Conservation (phyloP, 2,797 vertebrate species). For the Urosaurus nigricauda region DNA sequence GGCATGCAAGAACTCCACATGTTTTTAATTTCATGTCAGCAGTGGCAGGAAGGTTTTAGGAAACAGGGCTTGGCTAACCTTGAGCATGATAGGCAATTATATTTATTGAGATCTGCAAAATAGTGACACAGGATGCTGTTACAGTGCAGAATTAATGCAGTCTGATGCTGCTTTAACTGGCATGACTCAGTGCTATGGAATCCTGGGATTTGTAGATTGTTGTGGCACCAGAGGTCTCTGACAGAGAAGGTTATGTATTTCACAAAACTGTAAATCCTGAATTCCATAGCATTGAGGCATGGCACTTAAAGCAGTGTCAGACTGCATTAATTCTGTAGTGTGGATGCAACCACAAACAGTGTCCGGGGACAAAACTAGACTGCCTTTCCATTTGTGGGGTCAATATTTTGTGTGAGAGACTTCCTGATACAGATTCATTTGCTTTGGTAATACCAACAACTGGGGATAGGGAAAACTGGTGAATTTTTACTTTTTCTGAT, state of each 20-base stretch:
- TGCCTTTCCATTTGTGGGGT: background rate
- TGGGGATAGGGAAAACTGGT: background rate
- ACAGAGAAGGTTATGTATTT: no score
- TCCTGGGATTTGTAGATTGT: no score
- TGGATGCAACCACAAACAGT: no score
- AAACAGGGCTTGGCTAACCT: constrained; percentile 6
- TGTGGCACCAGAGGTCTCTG: no score
- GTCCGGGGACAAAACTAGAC: background rate
- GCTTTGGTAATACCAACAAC: constrained; percentile 29
- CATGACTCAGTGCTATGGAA: no score
- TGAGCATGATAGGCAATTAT: constrained; percentile 22
- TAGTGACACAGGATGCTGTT: background rate
- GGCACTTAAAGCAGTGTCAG: no score
- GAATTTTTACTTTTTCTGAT: no score
- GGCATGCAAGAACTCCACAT: background rate
- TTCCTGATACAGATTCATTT: background rate
- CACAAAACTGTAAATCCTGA: no score
- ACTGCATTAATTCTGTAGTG: no score
- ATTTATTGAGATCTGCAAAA: background rate
- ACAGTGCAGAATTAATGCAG: no score
- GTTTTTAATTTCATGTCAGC: background rate
- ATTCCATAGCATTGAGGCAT: no score
- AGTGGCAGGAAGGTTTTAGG: background rate
- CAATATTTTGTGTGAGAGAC: background rate
- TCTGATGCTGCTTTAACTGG: no score